phyloP scores from a whole-genome alignment of 2,888 invertebrate genomes.

The Stenolophus ochropezus region DNA sequence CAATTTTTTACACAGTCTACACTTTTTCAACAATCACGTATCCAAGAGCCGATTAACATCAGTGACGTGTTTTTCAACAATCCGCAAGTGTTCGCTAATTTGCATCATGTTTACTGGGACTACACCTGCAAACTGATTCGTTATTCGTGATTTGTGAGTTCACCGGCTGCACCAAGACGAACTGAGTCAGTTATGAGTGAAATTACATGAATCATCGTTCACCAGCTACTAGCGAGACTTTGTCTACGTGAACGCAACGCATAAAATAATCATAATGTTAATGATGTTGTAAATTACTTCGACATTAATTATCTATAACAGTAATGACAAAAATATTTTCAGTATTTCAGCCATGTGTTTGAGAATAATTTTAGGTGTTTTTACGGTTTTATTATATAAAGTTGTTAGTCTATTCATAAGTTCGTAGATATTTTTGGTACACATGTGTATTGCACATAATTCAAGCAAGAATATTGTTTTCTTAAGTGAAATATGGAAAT shows the following conservation, averaged over 20 bases:
- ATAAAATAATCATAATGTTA: neutral
- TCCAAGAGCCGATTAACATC: neutral
- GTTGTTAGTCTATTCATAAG: too few species aligned
- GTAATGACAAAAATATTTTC: neutral
- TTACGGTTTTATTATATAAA: neutral
- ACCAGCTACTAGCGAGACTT: neutral
- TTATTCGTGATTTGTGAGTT: neutral
- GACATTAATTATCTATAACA: constrained; percentile 6
- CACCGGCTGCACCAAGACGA: neutral
- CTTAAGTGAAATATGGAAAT: too few species aligned
- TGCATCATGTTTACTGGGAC: constrained; percentile 2
- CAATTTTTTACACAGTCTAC: neutral
- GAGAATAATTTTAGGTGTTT: neutral
- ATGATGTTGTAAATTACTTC: neutral
- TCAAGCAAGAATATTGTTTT: too few species aligned
- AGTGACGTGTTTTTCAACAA: neutral
- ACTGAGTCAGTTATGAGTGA: constrained; percentile 39
- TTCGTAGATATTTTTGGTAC: too few species aligned
- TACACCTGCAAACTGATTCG: constrained; percentile 32
- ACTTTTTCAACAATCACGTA: constrained; percentile 1
- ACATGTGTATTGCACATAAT: too few species aligned
- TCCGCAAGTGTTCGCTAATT: neutral
- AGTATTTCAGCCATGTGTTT: too few species aligned
- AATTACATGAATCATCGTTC: constrained; percentile 44
- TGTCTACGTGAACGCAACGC: neutral